A percentile compares a stretch with the other conserved stretches of the same genome.
Evolutionary conservation across 2,797 vertebrate species (phyloP).

Genomic region (Xiphophorus birchmanni): DNA sequence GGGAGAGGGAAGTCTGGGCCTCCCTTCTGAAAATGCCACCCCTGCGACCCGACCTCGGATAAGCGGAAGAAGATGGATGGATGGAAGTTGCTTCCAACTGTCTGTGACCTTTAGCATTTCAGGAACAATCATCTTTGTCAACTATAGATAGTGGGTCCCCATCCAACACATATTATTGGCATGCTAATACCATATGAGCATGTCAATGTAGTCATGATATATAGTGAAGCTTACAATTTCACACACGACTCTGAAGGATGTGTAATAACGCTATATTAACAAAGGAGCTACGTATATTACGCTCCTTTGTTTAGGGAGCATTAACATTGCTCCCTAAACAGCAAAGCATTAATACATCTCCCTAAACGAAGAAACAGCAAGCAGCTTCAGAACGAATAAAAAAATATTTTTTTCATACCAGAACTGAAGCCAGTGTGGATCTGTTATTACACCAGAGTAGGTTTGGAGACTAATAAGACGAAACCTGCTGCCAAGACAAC

Average conservation of each 20-base stretch:
- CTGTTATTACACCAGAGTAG: conserved; percentile 22
- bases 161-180: not conserved
- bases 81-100: not conserved
- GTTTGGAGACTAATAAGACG: conserved; percentile 26
- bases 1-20: too few relatives aligned
- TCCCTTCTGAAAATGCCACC: too few relatives aligned
- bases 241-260: too few relatives aligned
- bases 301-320: too few relatives aligned
- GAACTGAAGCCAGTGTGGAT: conserved; percentile 20
- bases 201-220: too few relatives aligned
- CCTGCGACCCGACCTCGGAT: too few relatives aligned
- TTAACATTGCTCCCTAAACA: too few relatives aligned
- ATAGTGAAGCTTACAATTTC: too few relatives aligned
- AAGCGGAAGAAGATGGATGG: too few relatives aligned
- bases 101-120: not conserved
- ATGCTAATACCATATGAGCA: not conserved
- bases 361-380: not conserved
- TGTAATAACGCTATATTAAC: too few relatives aligned
- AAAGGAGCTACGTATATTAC: too few relatives aligned
- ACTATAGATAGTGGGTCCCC: not conserved
- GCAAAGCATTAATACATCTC: too few relatives aligned
- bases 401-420: not conserved
- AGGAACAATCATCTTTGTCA: not conserved
- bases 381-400: not conserved
- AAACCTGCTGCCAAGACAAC: conserved; percentile 27